Percentiles rank a stretch among this genome's conserved stretches.
These are phyloP conservation scores for Pterostichus niger DNA, from an alignment of 2,888 invertebrate genomes.

Conservation along the genomic window DNA sequence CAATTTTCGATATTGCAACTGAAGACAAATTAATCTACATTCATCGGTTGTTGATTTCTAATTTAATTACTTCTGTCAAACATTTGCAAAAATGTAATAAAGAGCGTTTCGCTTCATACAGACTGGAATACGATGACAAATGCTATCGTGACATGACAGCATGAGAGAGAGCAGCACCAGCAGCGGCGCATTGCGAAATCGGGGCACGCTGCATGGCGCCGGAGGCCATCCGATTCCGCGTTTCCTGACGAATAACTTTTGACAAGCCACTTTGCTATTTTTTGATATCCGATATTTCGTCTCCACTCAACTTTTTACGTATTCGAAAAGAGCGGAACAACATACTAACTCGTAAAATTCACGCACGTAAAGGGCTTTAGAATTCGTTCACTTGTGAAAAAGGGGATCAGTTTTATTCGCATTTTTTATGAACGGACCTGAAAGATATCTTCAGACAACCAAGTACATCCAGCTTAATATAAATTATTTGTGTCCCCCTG, in stretches of 20 bases:
- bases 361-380: constrained; percentile 60
- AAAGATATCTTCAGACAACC: constrained; percentile 1
- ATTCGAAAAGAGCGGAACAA: constrained; percentile 61
- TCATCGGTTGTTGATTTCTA: no score
- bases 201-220: constrained; percentile 38
- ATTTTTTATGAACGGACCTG: constrained; percentile 57
- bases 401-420: constrained; percentile 55
- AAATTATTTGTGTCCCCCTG: not conserved
- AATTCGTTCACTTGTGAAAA: constrained; percentile 64
- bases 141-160: no score
- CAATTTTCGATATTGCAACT: no score
- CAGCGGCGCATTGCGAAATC: constrained; percentile 5
- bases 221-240: constrained; percentile 36
- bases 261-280: constrained; percentile 65
- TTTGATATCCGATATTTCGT: constrained; percentile 64
- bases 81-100: no score
- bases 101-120: no score
- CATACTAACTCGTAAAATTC: constrained; percentile 61
- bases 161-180: no score
- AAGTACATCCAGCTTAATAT: constrained; percentile 16
- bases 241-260: constrained; percentile 64
- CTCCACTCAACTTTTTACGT: constrained; percentile 61
- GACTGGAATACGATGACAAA: no score
- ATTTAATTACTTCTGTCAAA: no score
- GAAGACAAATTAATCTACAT: no score